Percentiles rank a stretch among this genome's conserved stretches.
These are phyloP conservation scores for Euplexia lucipara DNA, from an alignment of 2,888 invertebrate species.

Conservation along the genomic window DNA sequence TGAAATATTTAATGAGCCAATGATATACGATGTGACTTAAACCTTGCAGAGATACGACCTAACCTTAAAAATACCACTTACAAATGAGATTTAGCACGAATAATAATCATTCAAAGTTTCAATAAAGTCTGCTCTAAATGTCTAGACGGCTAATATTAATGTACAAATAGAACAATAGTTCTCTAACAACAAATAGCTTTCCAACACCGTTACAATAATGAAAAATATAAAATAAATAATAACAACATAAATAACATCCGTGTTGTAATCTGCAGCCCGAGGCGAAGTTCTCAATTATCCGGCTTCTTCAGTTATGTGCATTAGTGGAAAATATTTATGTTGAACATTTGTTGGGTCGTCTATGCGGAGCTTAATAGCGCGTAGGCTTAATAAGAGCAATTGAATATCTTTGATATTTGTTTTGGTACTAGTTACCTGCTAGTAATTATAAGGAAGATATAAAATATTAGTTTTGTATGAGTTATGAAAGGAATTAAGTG, in stretches of 20 bases:
- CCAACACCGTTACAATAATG: conserved; percentile 63
- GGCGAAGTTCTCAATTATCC: conserved; percentile 66
- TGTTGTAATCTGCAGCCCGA: conserved; percentile 55
- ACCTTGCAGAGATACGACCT: conserved; percentile 32
- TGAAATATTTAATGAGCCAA: conserved; percentile 52
- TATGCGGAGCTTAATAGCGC: conserved; percentile 46
- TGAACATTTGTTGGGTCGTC: conserved; percentile 55
- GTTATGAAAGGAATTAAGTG: conserved; percentile 8
- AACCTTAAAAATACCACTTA: conserved; percentile 3
- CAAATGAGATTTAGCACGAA: conserved; percentile 4
- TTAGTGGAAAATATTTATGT: conserved; percentile 67
- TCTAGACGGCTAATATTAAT: conserved; percentile 53
- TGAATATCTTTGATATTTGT: conserved; percentile 60
- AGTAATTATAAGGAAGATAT: conserved; percentile 44
- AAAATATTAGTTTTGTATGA: conserved; percentile 21
- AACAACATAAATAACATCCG: conserved; percentile 56
- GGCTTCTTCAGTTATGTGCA: conserved; percentile 69
- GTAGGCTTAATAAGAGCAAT: conserved; percentile 60
- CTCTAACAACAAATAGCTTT: conserved; percentile 35
- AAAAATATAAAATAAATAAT: conserved; percentile 65
- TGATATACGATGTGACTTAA: conserved; percentile 45
- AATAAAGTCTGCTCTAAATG: conserved; percentile 29
- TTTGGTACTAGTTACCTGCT: conserved; percentile 33
- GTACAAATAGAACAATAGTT: conserved; percentile 51
- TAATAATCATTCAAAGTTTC: conserved; percentile 28